Evolutionary conservation across 2,888 invertebrate species (phyloP), one percentile per base, ranked within the genome.

Genomic region (Temnothorax unifasciatus): DNA sequence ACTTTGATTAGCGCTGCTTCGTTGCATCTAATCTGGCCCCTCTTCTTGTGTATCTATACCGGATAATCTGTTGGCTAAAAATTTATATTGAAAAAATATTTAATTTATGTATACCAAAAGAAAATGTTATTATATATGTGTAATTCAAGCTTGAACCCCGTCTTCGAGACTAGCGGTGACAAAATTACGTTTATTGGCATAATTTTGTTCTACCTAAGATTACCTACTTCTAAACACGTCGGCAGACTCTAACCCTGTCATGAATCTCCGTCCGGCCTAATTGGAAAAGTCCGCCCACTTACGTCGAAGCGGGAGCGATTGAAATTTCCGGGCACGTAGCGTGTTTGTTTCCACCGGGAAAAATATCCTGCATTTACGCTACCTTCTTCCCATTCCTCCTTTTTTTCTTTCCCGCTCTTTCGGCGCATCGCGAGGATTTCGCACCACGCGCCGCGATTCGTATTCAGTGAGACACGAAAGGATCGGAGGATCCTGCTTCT

Each of bases 231-330:
- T 71, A 69, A 82, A 64, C 44, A 82, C 44, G 64, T 25, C 47
- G 54, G 54, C 82, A 21, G 54, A 21, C 54, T 61, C n/a, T 68
- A 74, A 73, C 75, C 3, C 64, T 73, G 84, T 87, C 88, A 90
- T 92, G 92, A 92, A 92, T 92, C 92, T 91, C 83, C 77, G 88
- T 88, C 86, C 74, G 82, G 88, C 86, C 90, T 92, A 92, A 92
- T 92, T 92, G 92, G 91, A 92, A 92, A 92, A 92, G 90, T 92
- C 91, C 88, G 86, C 84, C 52, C 69, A 77, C 54, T 52, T 77
- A 86, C 61, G 61, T 84, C 87, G 83, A 83, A 86, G 21, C 74
- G 66, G 34, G 11, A 21, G 18, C 68, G 69, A 87, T 90, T 84
- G 82, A 86, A 89, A 85, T 92, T 92, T 91, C 92, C 87, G 44